Base-by-base conservation (phyloP, 2,888 invertebrate genomes). In the Leptinotarsa haldemani region DNA sequence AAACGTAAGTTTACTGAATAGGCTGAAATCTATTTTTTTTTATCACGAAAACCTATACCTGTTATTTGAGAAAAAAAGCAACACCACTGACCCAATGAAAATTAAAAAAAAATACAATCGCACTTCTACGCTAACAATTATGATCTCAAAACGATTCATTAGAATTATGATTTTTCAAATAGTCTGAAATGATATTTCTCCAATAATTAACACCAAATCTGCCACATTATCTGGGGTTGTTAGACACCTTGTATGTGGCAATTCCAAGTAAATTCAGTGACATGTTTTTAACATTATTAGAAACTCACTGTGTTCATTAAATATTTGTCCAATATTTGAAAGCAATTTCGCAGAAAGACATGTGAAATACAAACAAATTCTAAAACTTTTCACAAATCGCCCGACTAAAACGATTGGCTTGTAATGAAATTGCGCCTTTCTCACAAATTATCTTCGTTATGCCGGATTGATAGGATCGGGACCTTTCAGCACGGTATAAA, bases 351-450 rank as follows among this genome's bases (percentile, higher is more conserved):
- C 61, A 61, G 30, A 61, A 61, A 30, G 7, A 61, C 61, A 25
- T 61, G 61, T 61, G 61, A 40, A 61, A 61, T 30, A 30, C 61
- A 61, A 61, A 61, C 30, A 61, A n/a, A 61, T 61, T 25, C 25
- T 61, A 30, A 20, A 25, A 30, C 40, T 9, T 25, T 16, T 7
- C n/a, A 61, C 18, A 61, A 61, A 40, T 61, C 30, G 1, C 18
- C 61, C 61, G 16, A 40, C 61, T 7, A 12, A 40, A 30, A 25
- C 16, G 61, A 30, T 61, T 61, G n/a, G 4, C 16, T 61, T 18
- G 3, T 61, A n/a, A 58, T 58, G 13, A 20, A 58, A n/a, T 2
- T 18, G 25, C 61, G 40, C 61, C 18, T 30, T 40, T 61, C 61
- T 30, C n/a, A n/a, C 5, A 40, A 61, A 40, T 61, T 61, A 40